Evolutionary conservation across 2,888 invertebrate genomes (phyloP).

Genomic region (Dryomyza anilis): DNA sequence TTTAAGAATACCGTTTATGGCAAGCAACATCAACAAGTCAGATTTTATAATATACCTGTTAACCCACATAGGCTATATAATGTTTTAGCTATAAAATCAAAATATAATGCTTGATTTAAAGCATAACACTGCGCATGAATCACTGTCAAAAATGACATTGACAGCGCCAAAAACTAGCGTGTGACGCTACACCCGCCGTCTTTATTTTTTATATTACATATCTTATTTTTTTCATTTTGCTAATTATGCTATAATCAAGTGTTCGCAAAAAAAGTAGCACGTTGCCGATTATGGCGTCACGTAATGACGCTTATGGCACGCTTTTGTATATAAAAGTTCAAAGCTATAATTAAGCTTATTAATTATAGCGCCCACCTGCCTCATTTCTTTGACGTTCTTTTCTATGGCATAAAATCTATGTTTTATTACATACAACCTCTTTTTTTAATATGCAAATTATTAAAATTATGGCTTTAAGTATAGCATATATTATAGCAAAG

Average conservation of each 20-base stretch:
- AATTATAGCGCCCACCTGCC: not conserved
- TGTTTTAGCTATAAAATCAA: not conserved
- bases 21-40: not conserved
- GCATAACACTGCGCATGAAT: conserved; percentile 10
- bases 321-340: not conserved
- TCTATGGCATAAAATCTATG: too few relatives aligned
- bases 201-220: too few relatives aligned
- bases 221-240: too few relatives aligned
- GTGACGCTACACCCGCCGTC: not conserved
- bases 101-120: too few relatives aligned
- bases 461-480: not conserved
- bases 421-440: too few relatives aligned
- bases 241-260: not conserved
- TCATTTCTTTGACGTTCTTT: too few relatives aligned
- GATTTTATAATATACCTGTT: not conserved
- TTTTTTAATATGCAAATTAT: too few relatives aligned
- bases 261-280: not conserved
- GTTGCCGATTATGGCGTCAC: not conserved
- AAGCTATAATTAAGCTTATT: not conserved
- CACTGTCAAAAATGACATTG: conserved; percentile 22
- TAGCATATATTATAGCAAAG: not conserved
- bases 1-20: too few relatives aligned
- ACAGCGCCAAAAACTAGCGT: not conserved
- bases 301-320: not conserved
- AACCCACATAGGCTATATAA: not conserved